Evolutionary conservation across 2,888 invertebrate genomes (phyloP).

Genomic region (Chorisops tibialis): DNA sequence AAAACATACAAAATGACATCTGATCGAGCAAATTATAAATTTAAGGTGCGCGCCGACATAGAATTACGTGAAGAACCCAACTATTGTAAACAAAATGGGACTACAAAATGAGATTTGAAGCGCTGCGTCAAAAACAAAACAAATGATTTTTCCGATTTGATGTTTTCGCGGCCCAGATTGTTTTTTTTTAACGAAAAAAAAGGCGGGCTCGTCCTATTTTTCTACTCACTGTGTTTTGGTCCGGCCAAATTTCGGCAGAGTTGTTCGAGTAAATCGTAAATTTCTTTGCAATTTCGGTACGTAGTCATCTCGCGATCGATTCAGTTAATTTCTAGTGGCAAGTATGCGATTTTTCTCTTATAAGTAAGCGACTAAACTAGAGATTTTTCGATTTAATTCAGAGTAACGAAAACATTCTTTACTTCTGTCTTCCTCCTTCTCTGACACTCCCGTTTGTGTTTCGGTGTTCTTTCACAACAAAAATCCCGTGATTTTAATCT

Average conservation of each 20-base stretch:
- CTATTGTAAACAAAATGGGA: not conserved
- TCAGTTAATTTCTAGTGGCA: not conserved
- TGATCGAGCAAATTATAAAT: constrained; percentile 1
- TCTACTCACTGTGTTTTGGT: constrained; percentile 32
- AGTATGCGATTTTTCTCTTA: not conserved
- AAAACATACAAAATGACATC: constrained; percentile 24
- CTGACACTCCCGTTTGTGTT: no score
- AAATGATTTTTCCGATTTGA: constrained; percentile 3
- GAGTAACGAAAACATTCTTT: constrained; percentile 1
- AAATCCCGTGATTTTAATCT: no score
- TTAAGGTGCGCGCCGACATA: constrained; percentile 3
- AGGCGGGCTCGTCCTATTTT: not conserved
- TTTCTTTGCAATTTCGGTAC: constrained; percentile 41
- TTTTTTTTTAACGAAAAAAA: no score
- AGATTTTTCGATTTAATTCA: no score
- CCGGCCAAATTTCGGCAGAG: constrained; percentile 41
- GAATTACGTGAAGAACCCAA: not conserved
- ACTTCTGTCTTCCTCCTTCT: no score
- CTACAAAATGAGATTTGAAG: not conserved
- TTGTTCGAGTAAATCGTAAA: constrained; percentile 42
- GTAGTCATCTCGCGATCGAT: constrained; percentile 12
- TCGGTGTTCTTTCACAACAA: no score
- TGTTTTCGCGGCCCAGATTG: not conserved
- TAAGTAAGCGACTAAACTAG: no score
- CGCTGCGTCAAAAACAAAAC: constrained; percentile 17